Conservation (phyloP, 1,140 invertebrate species). For the Goniozus legneri region DNA sequence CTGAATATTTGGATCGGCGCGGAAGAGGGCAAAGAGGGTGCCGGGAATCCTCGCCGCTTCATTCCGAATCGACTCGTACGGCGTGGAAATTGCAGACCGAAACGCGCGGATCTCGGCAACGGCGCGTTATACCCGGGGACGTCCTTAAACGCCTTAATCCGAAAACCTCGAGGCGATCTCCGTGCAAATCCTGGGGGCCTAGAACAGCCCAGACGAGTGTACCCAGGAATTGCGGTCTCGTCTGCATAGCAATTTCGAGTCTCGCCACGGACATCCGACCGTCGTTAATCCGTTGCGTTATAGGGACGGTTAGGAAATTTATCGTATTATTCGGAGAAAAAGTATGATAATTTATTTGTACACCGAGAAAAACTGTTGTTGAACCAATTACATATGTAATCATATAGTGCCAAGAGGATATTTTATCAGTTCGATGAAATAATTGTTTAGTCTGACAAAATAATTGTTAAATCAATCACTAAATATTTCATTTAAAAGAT, state of each 20-base stretch:
- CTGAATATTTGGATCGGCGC: no score
- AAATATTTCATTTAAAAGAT: no score
- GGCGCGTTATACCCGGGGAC: neutral
- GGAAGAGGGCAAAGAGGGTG: neutral
- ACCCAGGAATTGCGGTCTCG: no score
- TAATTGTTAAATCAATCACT: no score
- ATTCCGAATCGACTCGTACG: neutral
- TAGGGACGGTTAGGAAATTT: neutral
- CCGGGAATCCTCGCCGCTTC: neutral
- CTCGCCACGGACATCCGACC: neutral
- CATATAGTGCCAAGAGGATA: no score
- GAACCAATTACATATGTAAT: no score
- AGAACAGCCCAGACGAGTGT: no score
- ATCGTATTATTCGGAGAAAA: neutral
- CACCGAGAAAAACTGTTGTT: no score
- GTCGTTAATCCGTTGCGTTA: neutral
- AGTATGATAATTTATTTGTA: neutral
- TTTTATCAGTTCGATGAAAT: no score
- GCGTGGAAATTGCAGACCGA: slow-evolving; percentile 17
- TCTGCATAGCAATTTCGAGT: neutral
- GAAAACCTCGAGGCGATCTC: slow-evolving; percentile 16
- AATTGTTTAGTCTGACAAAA: no score
- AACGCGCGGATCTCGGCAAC: slow-evolving; percentile 1
- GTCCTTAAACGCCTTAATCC: slow-evolving; percentile 26
- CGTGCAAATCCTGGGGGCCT: slow-evolving; percentile 12